Evolutionary conservation across 1,140 invertebrate species (phyloP).

Genomic region (Heliconius hermathena): DNA sequence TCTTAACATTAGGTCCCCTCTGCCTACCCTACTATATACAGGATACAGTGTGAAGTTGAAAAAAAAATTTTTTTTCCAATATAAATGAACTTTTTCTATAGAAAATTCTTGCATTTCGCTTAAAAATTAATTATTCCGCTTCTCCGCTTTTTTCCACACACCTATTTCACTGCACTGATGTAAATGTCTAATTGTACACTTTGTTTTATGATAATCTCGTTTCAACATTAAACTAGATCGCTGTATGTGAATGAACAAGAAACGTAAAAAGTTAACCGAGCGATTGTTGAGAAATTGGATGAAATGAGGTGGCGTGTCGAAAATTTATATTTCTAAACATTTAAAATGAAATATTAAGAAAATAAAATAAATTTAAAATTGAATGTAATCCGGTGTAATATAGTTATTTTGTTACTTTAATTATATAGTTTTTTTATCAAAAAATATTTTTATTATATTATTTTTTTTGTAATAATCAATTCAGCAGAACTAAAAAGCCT

Average conservation of each 20-base stretch:
- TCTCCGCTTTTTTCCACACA: constrained; percentile 22
- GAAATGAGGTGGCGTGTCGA: constrained; percentile 5
- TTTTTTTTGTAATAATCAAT: not conserved
- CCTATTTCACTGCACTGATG: constrained; percentile 26
- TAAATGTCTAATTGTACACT: constrained; percentile 36
- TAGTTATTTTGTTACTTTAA: not conserved
- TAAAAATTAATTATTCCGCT: not conserved
- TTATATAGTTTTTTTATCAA: not conserved
- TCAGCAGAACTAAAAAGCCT: not conserved
- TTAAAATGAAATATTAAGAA: not conserved
- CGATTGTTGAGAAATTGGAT: constrained; percentile 16
- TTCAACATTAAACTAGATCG: constrained; percentile 25
- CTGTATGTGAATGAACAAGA: constrained; percentile 29
- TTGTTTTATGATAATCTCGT: constrained; percentile 33
- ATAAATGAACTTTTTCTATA: not conserved
- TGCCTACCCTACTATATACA: no score
- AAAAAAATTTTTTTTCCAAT: not conserved
- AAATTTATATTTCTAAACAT: constrained; percentile 14
- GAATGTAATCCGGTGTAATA: not conserved
- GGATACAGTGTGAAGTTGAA: no score
- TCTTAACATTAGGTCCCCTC: no score
- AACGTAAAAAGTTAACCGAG: constrained; percentile 18
- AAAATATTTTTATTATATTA: not conserved
- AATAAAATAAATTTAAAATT: not conserved
- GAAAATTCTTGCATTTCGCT: not conserved